Base-by-base conservation (phyloP, 2,888 invertebrate species). In the Spatulosminthurus flaviceps region DNA sequence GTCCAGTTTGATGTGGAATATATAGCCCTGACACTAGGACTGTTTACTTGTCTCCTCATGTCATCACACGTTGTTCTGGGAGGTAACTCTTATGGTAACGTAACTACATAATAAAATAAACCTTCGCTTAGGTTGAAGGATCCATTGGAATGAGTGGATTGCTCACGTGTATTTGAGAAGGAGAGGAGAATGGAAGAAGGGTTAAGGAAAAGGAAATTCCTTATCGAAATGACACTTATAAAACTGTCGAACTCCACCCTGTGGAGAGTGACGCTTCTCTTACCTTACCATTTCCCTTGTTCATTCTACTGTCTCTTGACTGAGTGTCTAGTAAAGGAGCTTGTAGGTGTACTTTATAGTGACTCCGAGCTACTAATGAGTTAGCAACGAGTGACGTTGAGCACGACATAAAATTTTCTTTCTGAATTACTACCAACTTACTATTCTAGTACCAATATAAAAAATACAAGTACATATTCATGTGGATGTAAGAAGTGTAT, bases 191-290 rank as follows among this genome's bases (percentile, higher is more conserved):
- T 11, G 51, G 4, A 24, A 29, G 22, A 29, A 41, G 41, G 67
- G 67, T 16, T 67, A 70, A 73, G 70, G 76, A 78, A 83, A 75
- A 79, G 80, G 79, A 81, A 81, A 78, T 81, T 81, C 79, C 81
- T 82, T 84, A 83, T 84, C 83, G 74, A 82, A 84, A 81, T 82
- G 83, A 82, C 82, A 83, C 82, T 82, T 83, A 82, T 81, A 80
- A 81, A 82, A 82, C 79, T 80, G 81, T 77, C 73, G 76, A 79
- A 80, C 83, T 80, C 82, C 84, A 83, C 84, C 84, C 84, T 79
- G 72, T 78, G 73, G 51, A n/a, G n/a, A 73, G 74, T 74, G 79
- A 76, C 79, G 61, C 73, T 61, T 61, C 73, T 43, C 16, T 51
- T 51, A 51, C 51, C 51, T 51, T 51, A 51, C 51, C 51, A 19